phyloP scores from a whole-genome alignment of 2,888 invertebrate genomes.

The Drosophila paramelanica region DNA sequence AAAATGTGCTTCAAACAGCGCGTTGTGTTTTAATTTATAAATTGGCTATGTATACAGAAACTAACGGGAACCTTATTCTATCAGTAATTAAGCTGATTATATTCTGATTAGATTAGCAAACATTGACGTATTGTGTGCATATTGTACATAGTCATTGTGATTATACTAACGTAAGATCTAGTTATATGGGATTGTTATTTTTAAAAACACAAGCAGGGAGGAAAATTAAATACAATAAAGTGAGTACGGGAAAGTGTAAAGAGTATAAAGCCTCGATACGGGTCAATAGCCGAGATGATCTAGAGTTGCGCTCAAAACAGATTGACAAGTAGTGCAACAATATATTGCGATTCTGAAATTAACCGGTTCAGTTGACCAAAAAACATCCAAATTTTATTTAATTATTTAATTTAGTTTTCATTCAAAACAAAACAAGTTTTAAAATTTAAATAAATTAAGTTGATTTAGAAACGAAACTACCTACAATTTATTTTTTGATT shows the following conservation, averaged over 20 bases:
- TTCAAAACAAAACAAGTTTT: too few species aligned
- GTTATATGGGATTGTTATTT: background rate
- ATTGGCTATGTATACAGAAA: background rate
- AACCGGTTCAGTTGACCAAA: too few species aligned
- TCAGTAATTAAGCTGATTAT: slow-evolving; percentile 2
- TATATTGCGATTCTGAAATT: too few species aligned
- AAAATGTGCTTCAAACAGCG: background rate
- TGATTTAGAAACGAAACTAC: too few species aligned
- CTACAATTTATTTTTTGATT: too few species aligned
- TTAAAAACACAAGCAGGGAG: background rate
- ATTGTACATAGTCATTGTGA: slow-evolving; percentile 23
- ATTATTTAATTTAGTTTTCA: too few species aligned
- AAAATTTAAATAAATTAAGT: too few species aligned
- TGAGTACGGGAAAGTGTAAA: background rate
- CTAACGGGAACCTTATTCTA: slow-evolving; percentile 2
- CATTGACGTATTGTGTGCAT: background rate
- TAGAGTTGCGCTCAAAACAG: background rate
- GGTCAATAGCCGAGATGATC: background rate
- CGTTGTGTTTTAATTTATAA: slow-evolving; percentile 1
- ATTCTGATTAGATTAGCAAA: slow-evolving; percentile 15
- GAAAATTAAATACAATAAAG: background rate
- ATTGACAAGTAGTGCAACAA: too few species aligned
- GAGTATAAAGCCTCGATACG: background rate
- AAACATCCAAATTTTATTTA: too few species aligned
- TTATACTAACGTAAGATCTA: background rate